A percentile compares a stretch with the other conserved stretches of the same genome.
Conservation (phyloP, 2,888 invertebrate genomes). For the Cerastis rubricosa region DNA sequence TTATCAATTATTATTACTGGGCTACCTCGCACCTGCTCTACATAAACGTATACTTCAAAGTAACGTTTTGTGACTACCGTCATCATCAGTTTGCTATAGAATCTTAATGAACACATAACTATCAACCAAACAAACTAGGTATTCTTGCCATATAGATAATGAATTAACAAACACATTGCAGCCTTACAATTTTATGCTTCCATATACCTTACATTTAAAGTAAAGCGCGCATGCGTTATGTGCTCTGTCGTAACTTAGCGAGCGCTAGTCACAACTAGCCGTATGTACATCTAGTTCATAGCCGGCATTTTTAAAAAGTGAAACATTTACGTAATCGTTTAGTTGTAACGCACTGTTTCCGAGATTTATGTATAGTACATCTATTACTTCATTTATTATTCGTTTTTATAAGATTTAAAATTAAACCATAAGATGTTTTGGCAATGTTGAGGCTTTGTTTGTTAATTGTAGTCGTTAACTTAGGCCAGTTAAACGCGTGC, state of each 20-base stretch:
- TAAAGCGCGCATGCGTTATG: slow-evolving; percentile 29
- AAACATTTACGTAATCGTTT: slow-evolving; percentile 57
- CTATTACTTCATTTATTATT: slow-evolving; percentile 47
- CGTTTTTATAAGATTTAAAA: slow-evolving; percentile 31
- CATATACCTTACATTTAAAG: slow-evolving; percentile 27
- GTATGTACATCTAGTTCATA: slow-evolving; percentile 46
- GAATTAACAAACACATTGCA: slow-evolving; percentile 25
- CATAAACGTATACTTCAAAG: background rate
- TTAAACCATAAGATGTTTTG: no score
- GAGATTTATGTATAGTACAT: slow-evolving; percentile 33
- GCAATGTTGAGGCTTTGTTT: slow-evolving; percentile 17
- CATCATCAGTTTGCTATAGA: background rate
- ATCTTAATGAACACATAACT: slow-evolving; percentile 23
- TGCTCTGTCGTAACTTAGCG: slow-evolving; percentile 55
- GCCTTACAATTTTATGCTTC: slow-evolving; percentile 22
- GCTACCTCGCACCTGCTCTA: background rate
- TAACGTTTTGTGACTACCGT: background rate
- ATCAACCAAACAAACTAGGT: background rate
- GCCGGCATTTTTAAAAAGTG: slow-evolving; percentile 53
- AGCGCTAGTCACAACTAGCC: slow-evolving; percentile 25
- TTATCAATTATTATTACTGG: background rate
- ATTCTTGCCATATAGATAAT: slow-evolving; percentile 32
- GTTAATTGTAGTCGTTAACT: slow-evolving; percentile 3
- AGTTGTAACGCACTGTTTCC: slow-evolving; percentile 68
- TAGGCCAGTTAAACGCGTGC: background rate